Evolutionary conservation across 1,140 invertebrate genomes (phyloP), one percentile per base, ranked within the genome.

Genomic region (Drosophila ananassae): DNA sequence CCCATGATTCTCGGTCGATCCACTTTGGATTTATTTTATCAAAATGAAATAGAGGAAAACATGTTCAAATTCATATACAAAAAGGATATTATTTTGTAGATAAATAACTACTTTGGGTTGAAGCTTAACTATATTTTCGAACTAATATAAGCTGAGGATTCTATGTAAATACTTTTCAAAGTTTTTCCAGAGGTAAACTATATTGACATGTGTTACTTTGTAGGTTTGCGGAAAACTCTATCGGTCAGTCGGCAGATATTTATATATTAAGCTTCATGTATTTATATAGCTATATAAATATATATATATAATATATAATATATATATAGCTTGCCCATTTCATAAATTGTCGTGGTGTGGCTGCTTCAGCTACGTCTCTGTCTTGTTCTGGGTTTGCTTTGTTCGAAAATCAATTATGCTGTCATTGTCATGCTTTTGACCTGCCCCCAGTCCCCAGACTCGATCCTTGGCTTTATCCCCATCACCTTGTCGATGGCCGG

Each of bases 361-460:
- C 56, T 57, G 44, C 44, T 73, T 3, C 3, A 37, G 61, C 54
- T 57, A 17, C 51, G n/a, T 24, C 41, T 52, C 34, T 53, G 47
- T 13, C 53, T 63, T 58, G 73, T 80, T 85, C 73, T 82, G 77
- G 82, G 62, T 71, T 67, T 75, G 77, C 79, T 77, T 87, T 89
- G 83, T 83, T 89, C 71, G 83, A 82, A 83, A 87, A 87, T 87
- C 82, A 87, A 87, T 87, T 87, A 87, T 87, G 82, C 83, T 87
- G 82, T 87, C 82, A 89, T 87, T 87, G 82, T 89, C 82, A 89
- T 87, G 83, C 83, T 73, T 81, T 76, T 83, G 82, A 89, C 83
- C 82, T 75, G 56, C 25, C 51, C 50, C 44, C 58, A n/a, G n/a
- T 3, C 58, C 44, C 24, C 28, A 47, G 8, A 12, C 37, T 22